Conservation (phyloP, 2,888 invertebrate species). For the Dynastes hyllus region DNA sequence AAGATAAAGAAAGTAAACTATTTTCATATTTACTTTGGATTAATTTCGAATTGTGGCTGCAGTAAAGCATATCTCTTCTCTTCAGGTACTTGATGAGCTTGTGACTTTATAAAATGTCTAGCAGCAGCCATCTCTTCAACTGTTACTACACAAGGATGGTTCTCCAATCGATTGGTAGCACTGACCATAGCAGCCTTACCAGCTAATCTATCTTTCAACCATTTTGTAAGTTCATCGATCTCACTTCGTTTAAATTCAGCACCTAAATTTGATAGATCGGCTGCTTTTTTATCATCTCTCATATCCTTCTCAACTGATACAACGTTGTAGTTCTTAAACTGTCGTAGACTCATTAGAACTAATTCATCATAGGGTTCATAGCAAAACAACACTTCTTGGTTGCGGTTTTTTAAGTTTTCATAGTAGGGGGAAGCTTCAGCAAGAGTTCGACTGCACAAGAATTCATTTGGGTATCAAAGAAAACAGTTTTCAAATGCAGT, state of each 20-base stretch:
- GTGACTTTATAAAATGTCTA: conserved; percentile 93
- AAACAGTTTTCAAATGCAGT: neutral
- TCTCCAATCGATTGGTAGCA: conserved; percentile 87
- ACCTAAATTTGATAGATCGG: conserved; percentile 77
- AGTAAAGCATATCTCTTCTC: conserved; percentile 89
- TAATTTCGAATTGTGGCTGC: conserved; percentile 95
- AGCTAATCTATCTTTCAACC: conserved; percentile 83
- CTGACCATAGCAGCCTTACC: conserved; percentile 89
- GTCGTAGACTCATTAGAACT: conserved; percentile 90
- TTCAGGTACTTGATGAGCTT: conserved; percentile 86
- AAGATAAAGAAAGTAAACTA: conserved; percentile 72
- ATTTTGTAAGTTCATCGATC: conserved; percentile 85
- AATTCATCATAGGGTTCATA: conserved; percentile 98
- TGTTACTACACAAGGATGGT: conserved; percentile 95
- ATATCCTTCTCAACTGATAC: conserved; percentile 96
- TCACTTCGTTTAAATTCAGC: conserved; percentile 83
- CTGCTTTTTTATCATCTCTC: conserved; percentile 79
- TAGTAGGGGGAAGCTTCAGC: conserved; percentile 97
- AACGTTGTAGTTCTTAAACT: conserved; percentile 84
- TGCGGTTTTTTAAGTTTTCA: conserved; percentile 90
- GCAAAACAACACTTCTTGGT: conserved; percentile 94
- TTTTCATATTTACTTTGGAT: conserved; percentile 82
- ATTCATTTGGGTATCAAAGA: conserved; percentile 6
- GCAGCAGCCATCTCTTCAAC: conserved; percentile 98
- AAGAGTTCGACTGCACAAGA: conserved; percentile 83